Percentiles rank a stretch among this genome's conserved stretches.
Conservation (phyloP, 1,140 invertebrate genomes). For the Coelopa frigida region DNA sequence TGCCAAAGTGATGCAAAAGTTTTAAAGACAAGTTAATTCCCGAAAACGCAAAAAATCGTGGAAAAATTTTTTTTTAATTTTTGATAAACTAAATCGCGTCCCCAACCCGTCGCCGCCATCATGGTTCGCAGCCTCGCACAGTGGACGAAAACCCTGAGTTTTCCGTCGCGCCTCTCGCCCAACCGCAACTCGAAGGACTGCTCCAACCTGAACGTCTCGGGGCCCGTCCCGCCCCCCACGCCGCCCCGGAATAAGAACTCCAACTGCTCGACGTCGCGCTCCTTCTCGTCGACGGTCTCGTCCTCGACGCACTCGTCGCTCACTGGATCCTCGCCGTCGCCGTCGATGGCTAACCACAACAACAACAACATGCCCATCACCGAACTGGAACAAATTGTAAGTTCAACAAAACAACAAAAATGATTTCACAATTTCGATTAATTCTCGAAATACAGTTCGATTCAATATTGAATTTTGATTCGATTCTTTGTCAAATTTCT, state of each 20-base stretch:
- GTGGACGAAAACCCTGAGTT: slow-evolving; percentile 82
- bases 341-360: slow-evolving; percentile 21
- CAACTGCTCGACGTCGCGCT: slow-evolving; percentile 40
- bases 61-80: too few species aligned
- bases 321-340: slow-evolving; percentile 18
- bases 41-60: too few species aligned
- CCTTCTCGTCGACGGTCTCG: slow-evolving; percentile 47
- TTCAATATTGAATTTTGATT: too few species aligned
- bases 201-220: slow-evolving; percentile 48
- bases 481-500: too few species aligned
- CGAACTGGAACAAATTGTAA: slow-evolving; percentile 58
- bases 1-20: too few species aligned
- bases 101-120: too few species aligned
- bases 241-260: slow-evolving; percentile 46
- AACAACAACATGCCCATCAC: slow-evolving; percentile 49
- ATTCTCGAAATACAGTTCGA: neutral
- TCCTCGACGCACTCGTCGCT: slow-evolving; percentile 33
- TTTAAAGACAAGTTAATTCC: too few species aligned
- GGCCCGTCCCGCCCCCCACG: slow-evolving; percentile 43
- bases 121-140: slow-evolving; percentile 79
- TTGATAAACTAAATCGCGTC: too few species aligned
- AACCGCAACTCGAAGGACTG: slow-evolving; percentile 66
- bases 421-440: too few species aligned
- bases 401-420: too few species aligned
- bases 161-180: slow-evolving; percentile 70